Base-by-base conservation (phyloP, 2,888 invertebrate species). In the Nymphalis polychloros region DNA sequence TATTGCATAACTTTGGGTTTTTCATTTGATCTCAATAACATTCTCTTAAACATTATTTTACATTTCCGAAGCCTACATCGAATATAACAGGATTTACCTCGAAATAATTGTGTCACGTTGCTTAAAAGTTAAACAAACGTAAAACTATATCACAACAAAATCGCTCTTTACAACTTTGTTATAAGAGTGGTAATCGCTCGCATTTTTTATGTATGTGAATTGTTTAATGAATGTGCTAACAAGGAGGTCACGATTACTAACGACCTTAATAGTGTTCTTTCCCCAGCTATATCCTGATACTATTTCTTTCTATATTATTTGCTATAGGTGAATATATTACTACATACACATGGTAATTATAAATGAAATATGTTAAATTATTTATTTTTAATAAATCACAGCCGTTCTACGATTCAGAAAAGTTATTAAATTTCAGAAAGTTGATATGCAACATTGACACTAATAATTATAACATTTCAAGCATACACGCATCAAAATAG, bases 191-290 rank as follows among this genome's bases (percentile, higher is more conserved):
- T 7, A 55, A 55, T 55, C 0, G 55, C n/a, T 35, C n/a, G 55
- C 17, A 31, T 31, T 2, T 2, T n/a, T 55, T n/a, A 49, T 6
- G n/a, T 17, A 2, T 55, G 31, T 17, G 31, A 31, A 31, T 8
- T 55, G 17, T 6, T 59, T 59, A 59, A 59, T 47, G 47, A 19
- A 41, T 23, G 52, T 23, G 62, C 41, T 41, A 63, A 68, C 53
- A 52, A 50, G 53, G 52, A 64, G 47, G 61, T 52, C 68, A 68
- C 59, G 70, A 60, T 41, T 13, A 41, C 41, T 13, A 55, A 35
- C 49, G 68, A 48, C 70, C 70, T 71, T 59, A 68, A 49, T 49
- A 23, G 47, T 55, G 70, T 65, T 52, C 65, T 71, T 71, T 71
- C 70, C 68, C 70, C 65, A 20, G 16, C 52, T 27, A 50, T 49